Conservation (phyloP, 1,140 invertebrate species). For the Psilanteris sp. region DNA sequence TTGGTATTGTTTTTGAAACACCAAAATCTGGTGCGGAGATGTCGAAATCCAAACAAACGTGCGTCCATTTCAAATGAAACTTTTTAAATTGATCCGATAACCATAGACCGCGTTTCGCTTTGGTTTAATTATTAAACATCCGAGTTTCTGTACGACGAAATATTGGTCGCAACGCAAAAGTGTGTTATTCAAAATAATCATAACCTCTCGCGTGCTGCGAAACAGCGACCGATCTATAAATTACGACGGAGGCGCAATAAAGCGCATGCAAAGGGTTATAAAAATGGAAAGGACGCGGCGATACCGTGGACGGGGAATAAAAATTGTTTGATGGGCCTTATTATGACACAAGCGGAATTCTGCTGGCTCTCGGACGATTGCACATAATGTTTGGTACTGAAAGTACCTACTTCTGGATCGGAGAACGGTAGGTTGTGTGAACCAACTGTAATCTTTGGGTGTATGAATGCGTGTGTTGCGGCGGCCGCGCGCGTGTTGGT, state of each 20-base stretch:
- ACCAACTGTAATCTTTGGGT: conserved; percentile 52
- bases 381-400: conserved; percentile 59
- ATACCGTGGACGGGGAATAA: conserved; percentile 16
- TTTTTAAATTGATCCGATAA: too few relatives aligned
- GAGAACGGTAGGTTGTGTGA: conserved; percentile 63
- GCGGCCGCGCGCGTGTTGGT: conserved; percentile 21
- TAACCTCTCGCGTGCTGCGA: too few relatives aligned
- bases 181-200: too few relatives aligned
- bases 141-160: too few relatives aligned
- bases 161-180: too few relatives aligned
- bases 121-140: too few relatives aligned
- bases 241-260: conserved; percentile 9
- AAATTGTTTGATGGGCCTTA: conserved; percentile 41
- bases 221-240: conserved; percentile 12
- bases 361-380: conserved; percentile 33
- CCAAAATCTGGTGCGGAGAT: too few relatives aligned
- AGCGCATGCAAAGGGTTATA: conserved; percentile 10
- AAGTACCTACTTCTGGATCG: conserved; percentile 58
- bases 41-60: too few relatives aligned
- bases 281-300: conserved; percentile 11
- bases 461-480: conserved; percentile 43
- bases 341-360: conserved; percentile 52
- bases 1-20: too few relatives aligned
- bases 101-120: too few relatives aligned
- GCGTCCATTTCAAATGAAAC: too few relatives aligned